Conservation (phyloP, 92 coral and sea anemone species). For the Epizoanthus rinbou region DNA sequence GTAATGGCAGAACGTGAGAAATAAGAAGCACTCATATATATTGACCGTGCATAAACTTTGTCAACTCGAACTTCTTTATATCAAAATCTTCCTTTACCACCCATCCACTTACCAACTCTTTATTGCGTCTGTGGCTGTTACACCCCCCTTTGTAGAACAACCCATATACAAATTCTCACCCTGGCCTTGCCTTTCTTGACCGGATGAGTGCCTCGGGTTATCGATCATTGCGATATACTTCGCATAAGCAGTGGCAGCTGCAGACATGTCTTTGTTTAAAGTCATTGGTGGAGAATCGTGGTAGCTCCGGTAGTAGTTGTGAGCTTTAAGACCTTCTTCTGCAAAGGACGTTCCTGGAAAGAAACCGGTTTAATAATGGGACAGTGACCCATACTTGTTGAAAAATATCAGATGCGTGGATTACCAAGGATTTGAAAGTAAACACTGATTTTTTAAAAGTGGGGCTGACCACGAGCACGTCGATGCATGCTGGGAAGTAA, state of each 20-base stretch:
- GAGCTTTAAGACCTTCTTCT: constrained; percentile 52
- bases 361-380: too few relatives aligned
- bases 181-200: constrained; percentile 42
- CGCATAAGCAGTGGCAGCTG: constrained; percentile 59
- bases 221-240: constrained; percentile 39
- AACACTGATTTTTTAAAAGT: too few relatives aligned
- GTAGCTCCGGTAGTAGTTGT: constrained; percentile 56
- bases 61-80: too few relatives aligned
- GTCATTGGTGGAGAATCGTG: constrained; percentile 65
- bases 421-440: too few relatives aligned
- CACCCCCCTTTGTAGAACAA: constrained; percentile 26
- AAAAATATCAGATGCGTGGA: too few relatives aligned
- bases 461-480: too few relatives aligned
- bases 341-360: constrained; percentile 8
- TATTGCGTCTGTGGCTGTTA: background rate
- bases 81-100: too few relatives aligned
- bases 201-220: constrained; percentile 37
- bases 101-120: background rate
- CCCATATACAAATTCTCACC: constrained; percentile 76
- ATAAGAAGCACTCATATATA: too few relatives aligned
- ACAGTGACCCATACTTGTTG: too few relatives aligned
- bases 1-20: too few relatives aligned
- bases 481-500: too few relatives aligned
- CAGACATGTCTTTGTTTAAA: constrained; percentile 57
- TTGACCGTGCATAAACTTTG: too few relatives aligned